A percentile compares a stretch with the other conserved stretches of the same genome.
phyloP scores from a whole-genome alignment of 2,113 vertebrate genomes.

The Siphamia tubifer region DNA sequence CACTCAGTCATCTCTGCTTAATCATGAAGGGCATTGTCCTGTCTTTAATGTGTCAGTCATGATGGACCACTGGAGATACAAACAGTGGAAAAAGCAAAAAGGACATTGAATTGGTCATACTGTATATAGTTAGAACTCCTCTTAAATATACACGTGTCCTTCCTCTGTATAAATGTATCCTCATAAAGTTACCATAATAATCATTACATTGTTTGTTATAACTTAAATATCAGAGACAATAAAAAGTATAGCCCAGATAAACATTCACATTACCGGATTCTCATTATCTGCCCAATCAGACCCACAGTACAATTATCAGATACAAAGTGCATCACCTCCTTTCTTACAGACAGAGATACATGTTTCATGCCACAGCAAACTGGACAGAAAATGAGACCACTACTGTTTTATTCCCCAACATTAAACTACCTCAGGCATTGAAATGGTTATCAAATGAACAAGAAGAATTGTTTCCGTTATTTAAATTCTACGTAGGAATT shows the following conservation, averaged over 20 bases:
- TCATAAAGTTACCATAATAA: neutral
- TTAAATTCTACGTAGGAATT: neutral
- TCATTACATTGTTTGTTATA: neutral
- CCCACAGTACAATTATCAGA: neutral
- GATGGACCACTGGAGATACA: neutral
- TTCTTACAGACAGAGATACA: neutral
- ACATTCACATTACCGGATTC: constrained; percentile 13
- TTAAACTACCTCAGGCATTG: too few species aligned
- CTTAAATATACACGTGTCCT: neutral
- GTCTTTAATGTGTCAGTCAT: neutral
- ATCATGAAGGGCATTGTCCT: neutral
- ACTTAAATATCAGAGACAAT: neutral
- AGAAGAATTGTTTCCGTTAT: neutral
- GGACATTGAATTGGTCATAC: neutral
- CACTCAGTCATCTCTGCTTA: neutral
- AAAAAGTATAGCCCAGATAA: neutral
- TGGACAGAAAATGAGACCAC: too few species aligned
- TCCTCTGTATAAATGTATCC: neutral
- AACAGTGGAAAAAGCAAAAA: neutral
- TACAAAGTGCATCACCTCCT: too few species aligned
- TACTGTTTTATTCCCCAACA: too few species aligned
- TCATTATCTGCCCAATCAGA: neutral
- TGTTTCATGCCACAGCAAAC: neutral
- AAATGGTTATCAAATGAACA: too few species aligned
- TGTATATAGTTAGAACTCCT: neutral